These are phyloP conservation scores for Meleagris gallopavo DNA, from an alignment of 2,113 vertebrate genomes.

Conservation along the genomic window DNA sequence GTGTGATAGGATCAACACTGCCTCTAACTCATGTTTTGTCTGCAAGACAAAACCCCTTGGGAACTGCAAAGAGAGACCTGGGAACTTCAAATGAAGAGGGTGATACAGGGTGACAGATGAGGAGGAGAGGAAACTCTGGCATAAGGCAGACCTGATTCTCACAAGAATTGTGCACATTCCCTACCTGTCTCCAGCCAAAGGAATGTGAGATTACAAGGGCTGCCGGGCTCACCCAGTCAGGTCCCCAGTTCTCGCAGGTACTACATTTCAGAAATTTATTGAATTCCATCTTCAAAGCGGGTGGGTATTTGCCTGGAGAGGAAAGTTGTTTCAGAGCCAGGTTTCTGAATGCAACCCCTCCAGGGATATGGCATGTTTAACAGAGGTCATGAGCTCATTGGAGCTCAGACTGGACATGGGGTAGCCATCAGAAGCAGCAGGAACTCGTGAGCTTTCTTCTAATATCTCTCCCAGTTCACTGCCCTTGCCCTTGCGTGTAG, in stretches of 20 bases:
- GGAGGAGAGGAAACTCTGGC: background rate
- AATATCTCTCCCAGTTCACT: background rate
- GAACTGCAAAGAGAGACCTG: slow-evolving; percentile 1
- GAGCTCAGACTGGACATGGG: background rate
- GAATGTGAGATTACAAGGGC: background rate
- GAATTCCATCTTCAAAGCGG: slow-evolving; percentile 45
- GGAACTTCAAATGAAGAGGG: background rate
- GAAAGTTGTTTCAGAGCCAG: background rate
- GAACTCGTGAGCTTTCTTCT: background rate
- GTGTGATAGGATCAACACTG: slow-evolving; percentile 2
- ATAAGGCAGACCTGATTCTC: background rate
- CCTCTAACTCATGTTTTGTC: slow-evolving; percentile 26
- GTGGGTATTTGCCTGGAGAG: slow-evolving; percentile 46
- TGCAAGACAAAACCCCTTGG: background rate
- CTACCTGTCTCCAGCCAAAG: background rate
- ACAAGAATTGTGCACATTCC: background rate
- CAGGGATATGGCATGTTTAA: background rate
- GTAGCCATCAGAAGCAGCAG: background rate
- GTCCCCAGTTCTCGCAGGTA: background rate
- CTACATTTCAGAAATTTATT: slow-evolving; percentile 58
- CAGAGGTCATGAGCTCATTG: background rate
- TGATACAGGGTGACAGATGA: background rate
- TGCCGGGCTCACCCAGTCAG: background rate
- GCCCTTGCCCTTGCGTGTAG: background rate
- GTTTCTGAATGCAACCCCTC: background rate